These are phyloP conservation scores for Choristoneura rosaceana DNA, from an alignment of 2,888 invertebrate genomes.

Conservation along the genomic window DNA sequence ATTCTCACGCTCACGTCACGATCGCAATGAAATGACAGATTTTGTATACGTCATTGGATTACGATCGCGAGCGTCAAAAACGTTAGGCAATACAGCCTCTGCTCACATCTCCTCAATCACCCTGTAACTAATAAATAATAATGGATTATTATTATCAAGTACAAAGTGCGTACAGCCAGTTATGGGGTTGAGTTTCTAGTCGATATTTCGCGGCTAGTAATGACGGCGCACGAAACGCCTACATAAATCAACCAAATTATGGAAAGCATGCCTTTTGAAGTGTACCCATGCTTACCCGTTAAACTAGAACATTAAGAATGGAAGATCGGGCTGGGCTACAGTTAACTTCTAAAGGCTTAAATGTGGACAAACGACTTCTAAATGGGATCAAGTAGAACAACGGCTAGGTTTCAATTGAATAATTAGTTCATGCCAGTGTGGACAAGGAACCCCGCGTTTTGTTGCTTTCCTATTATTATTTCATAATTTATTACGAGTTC, in stretches of 20 bases:
- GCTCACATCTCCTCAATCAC: too few species aligned
- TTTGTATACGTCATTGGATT: too few species aligned
- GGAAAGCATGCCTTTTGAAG: neutral
- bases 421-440: slow-evolving; percentile 52
- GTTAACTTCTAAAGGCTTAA: slow-evolving; percentile 49
- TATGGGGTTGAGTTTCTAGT: neutral
- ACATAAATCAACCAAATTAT: slow-evolving; percentile 1
- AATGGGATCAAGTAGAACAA: slow-evolving; percentile 57
- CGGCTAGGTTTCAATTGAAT: slow-evolving; percentile 57
- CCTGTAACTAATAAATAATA: too few species aligned
- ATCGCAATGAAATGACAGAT: too few species aligned
- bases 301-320: slow-evolving; percentile 43
- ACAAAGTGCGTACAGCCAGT: neutral
- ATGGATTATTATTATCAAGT: neutral
- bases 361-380: slow-evolving; percentile 49
- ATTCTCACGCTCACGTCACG: too few species aligned
- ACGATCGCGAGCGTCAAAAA: too few species aligned
- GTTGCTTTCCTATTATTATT: neutral
- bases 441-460: neutral
- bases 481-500: neutral
- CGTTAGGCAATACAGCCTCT: too few species aligned
- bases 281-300: neutral
- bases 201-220: neutral
- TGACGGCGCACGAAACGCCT: neutral
- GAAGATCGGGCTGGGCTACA: slow-evolving; percentile 45